Base-by-base conservation (phyloP, 2,888 invertebrate genomes). In the Miltochrista miniata region DNA sequence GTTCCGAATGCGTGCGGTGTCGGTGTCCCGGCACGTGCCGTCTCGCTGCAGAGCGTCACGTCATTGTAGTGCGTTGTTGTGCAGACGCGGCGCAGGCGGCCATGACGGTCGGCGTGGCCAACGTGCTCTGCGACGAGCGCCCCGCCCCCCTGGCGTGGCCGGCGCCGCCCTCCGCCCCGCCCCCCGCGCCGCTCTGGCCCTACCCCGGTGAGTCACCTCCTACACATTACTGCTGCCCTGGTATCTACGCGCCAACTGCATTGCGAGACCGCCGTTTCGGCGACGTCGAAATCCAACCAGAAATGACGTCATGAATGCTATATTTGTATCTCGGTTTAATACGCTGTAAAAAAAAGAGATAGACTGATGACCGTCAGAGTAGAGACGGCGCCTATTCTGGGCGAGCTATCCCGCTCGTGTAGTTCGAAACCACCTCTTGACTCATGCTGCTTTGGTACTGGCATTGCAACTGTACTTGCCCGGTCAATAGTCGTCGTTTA, bases 151-250 rank as follows among this genome's bases (percentile, higher is more conserved):
- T 90, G 81, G 93, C 93, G 87, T 93, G 85, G 88, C 92, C 85
- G 71, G 93, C 93, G 64, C 92, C 85, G 75, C 91, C 86, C 75
- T 87, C 85, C 68, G 92, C 79, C 73, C 89, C 94, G 68, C 93
- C 94, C 77, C 93, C 95, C 77, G 94, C 95, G 47, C 94, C 96
- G 50, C 93, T 96, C 79, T 96, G 96, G 96, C 96, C 96, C 90
- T 96, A 96, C 92, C 96, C 96, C 93, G 93, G 90, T 90, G 77
- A 88, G 88, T 68, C 70, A 86, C 94, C 94, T 93, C 85, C 84
- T 74, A 53, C 62, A 39, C 38, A 63, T 65, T 74, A 67, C 82
- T 91, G 90, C 73, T 78, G 76, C 78, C 90, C 90, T 91, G 87
- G 90, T 91, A 91, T 79, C 84, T 90, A 85, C 90, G 90, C 90